These are phyloP conservation scores for Nemapogon koenigi DNA, from an alignment of 2,888 invertebrate species.

Conservation along the genomic window DNA sequence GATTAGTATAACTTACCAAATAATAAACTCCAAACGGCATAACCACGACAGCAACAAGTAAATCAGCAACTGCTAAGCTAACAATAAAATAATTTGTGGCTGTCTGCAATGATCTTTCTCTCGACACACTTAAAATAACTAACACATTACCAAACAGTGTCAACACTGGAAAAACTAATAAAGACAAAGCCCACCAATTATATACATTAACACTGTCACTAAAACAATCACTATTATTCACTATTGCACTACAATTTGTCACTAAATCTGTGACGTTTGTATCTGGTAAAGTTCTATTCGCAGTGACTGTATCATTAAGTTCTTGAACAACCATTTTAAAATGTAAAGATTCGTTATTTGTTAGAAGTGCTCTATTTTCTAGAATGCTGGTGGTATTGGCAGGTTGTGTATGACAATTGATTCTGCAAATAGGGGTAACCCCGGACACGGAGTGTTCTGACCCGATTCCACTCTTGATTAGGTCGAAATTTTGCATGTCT, in stretches of 20 bases:
- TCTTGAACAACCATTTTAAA: neutral
- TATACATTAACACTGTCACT: conserved; percentile 52
- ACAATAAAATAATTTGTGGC: conserved; percentile 99
- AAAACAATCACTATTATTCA: conserved; percentile 19
- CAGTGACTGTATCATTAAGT: conserved; percentile 1
- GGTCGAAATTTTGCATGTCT: neutral
- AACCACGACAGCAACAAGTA: conserved; percentile 95
- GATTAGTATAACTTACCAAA: conserved; percentile 78
- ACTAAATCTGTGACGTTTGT: neutral
- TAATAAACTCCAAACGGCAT: conserved; percentile 99
- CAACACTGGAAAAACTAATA: conserved; percentile 88
- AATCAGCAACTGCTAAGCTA: conserved; percentile 94
- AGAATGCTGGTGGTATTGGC: conserved; percentile 20
- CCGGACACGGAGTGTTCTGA: neutral
- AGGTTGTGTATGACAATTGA: neutral
- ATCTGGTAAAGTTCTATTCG: conserved; percentile 1
- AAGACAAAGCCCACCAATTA: conserved; percentile 86
- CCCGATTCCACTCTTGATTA: neutral
- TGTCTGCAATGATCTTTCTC: conserved; percentile 90
- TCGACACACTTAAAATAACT: conserved; percentile 92
- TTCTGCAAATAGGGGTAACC: neutral
- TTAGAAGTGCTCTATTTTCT: conserved; percentile 30
- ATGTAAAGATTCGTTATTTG: conserved; percentile 3
- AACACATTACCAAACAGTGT: conserved; percentile 97
- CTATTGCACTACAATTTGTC: conserved; percentile 2